Conservation (phyloP, 2,113 vertebrate genomes). For the Callionymus lyra region DNA sequence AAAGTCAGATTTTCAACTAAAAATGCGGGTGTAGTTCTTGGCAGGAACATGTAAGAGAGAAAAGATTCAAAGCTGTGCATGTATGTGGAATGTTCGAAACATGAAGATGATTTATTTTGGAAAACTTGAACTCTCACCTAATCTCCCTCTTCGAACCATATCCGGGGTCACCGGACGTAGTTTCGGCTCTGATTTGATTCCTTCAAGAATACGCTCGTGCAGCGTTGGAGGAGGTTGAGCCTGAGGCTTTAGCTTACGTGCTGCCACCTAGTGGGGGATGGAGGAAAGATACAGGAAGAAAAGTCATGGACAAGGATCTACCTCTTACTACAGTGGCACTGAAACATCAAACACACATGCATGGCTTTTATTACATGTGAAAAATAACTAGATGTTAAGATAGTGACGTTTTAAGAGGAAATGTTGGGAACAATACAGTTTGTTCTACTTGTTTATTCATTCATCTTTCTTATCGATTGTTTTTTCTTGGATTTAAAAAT, state of each 20-base stretch:
- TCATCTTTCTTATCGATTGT: too few species aligned
- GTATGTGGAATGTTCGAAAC: background rate
- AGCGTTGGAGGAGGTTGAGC: slow-evolving; percentile 84
- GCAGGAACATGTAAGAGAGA: background rate
- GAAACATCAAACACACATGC: too few species aligned
- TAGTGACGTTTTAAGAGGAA: too few species aligned
- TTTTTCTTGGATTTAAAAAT: too few species aligned
- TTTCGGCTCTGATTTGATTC: slow-evolving; percentile 92
- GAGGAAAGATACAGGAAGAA: background rate
- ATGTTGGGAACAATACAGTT: too few species aligned
- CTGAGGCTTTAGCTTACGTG: slow-evolving; percentile 90
- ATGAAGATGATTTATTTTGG: too few species aligned
- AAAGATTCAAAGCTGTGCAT: slow-evolving; percentile 6
- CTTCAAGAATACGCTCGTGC: slow-evolving; percentile 90
- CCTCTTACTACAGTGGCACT: too few species aligned
- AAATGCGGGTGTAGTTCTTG: slow-evolving; percentile 5
- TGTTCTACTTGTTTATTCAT: too few species aligned
- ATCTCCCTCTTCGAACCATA: slow-evolving; percentile 73
- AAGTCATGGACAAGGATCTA: too few species aligned
- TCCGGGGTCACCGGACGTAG: slow-evolving; percentile 88
- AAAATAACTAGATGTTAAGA: too few species aligned
- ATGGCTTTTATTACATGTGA: too few species aligned
- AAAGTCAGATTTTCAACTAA: slow-evolving; percentile 18
- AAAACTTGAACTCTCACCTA: slow-evolving; percentile 68
- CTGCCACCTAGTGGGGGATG: slow-evolving; percentile 69